A percentile compares a stretch with the other conserved stretches of the same genome.
phyloP scores from a whole-genome alignment of 2,113 vertebrate genomes.

The Bujurquina vittata region DNA sequence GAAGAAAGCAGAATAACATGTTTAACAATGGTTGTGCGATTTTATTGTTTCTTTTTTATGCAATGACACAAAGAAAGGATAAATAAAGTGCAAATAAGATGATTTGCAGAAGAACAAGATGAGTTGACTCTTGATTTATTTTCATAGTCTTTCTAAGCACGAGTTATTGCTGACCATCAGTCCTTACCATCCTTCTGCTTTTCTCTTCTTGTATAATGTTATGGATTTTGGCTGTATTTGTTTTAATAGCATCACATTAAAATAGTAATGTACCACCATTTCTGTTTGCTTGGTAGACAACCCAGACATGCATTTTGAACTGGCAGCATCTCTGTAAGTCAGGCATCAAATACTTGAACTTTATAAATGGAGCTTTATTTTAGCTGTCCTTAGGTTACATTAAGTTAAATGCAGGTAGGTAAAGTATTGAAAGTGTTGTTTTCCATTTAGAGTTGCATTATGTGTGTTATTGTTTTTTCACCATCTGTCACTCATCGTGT shows the following conservation, averaged over 20 bases:
- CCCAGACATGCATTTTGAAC: neutral
- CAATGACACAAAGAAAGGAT: neutral
- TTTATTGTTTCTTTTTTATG: neutral
- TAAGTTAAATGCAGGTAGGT: neutral
- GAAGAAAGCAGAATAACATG: neutral
- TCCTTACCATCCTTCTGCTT: slow-evolving; percentile 4
- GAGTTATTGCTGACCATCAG: slow-evolving; percentile 20
- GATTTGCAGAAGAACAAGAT: neutral
- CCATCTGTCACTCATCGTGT: slow-evolving; percentile 10
- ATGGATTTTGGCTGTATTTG: slow-evolving; percentile 21
- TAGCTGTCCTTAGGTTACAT: neutral
- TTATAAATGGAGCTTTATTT: neutral
- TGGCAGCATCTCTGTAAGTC: neutral
- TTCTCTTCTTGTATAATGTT: slow-evolving; percentile 12
- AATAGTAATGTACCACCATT: slow-evolving; percentile 2
- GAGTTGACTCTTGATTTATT: slow-evolving; percentile 3
- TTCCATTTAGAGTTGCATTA: neutral
- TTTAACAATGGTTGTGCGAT: neutral
- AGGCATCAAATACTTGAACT: neutral
- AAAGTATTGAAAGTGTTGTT: neutral
- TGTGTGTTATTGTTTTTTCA: neutral
- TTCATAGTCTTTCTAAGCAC: slow-evolving; percentile 9
- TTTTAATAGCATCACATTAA: slow-evolving; percentile 34
- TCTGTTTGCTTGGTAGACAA: slow-evolving; percentile 19
- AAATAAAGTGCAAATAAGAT: neutral